Evolutionary conservation across 2,797 vertebrate genomes (phyloP).

Genomic region (Lepidocolaptes lacrymiger): DNA sequence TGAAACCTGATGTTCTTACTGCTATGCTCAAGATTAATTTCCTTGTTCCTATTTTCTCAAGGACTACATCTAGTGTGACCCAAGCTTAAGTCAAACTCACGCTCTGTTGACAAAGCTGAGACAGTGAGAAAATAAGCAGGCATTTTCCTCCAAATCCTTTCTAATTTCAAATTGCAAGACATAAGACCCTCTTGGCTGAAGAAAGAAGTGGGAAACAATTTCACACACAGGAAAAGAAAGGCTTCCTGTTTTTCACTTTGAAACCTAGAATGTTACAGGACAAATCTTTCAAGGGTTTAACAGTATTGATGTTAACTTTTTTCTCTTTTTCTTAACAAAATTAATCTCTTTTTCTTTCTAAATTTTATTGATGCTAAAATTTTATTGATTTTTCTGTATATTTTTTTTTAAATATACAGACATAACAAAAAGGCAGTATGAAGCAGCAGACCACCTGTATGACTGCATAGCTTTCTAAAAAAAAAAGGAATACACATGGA

Average conservation of each 20-base stretch:
- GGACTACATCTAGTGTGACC: rapidly evolving
- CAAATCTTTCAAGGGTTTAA: background rate
- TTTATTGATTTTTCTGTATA: background rate
- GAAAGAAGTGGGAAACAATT: background rate
- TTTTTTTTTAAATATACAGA: background rate
- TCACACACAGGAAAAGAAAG: background rate
- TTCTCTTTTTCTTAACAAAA: background rate
- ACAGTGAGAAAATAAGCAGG: background rate
- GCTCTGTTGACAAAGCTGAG: background rate
- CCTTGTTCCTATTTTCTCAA: background rate
- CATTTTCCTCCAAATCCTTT: background rate
- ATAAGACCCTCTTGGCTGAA: background rate
- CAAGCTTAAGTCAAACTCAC: background rate
- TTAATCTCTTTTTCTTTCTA: background rate
- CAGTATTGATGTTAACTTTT: background rate
- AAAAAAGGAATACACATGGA: background rate
- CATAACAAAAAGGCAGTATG: background rate
- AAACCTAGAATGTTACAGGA: background rate
- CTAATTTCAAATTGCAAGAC: background rate
- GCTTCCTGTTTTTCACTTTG: background rate
- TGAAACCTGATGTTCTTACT: rapidly evolving
- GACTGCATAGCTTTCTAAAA: background rate
- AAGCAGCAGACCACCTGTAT: background rate
- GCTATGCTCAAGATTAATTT: background rate
- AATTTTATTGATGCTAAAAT: background rate